phyloP scores from a whole-genome alignment of 2,797 vertebrate species.

The Sebastes goodei region DNA sequence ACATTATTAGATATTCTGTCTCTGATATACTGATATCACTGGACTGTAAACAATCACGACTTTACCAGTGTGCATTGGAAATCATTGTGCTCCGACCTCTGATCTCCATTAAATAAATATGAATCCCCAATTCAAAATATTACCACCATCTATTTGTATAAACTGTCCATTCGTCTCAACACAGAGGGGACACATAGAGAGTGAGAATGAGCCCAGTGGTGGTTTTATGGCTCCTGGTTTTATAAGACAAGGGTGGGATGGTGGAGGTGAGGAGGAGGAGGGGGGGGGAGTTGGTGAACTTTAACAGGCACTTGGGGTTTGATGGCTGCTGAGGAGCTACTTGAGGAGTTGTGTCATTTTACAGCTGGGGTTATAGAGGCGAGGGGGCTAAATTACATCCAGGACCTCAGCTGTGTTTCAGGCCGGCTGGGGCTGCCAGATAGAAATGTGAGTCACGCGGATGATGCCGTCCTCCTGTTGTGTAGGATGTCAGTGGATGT shows the following conservation, averaged over 20 bases:
- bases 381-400: constrained; percentile 37
- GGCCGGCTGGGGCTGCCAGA: constrained; percentile 9
- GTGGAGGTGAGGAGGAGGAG: constrained; percentile 22
- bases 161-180: constrained; percentile 28
- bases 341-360: constrained; percentile 72
- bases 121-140: constrained; percentile 32
- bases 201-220: constrained; percentile 37
- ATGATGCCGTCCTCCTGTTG: constrained; percentile 64
- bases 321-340: constrained; percentile 67
- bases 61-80: not conserved
- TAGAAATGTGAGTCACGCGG: constrained; percentile 49
- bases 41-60: not conserved
- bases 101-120: constrained; percentile 28
- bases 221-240: constrained; percentile 67
- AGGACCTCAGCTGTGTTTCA: constrained; percentile 53
- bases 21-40: not conserved
- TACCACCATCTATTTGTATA: constrained; percentile 30
- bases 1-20: not conserved
- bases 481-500: constrained; percentile 46
- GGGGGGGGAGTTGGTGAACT: constrained; percentile 44
- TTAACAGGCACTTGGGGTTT: constrained; percentile 69
- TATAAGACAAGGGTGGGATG: constrained; percentile 54
- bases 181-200: constrained; percentile 41
- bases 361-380: constrained; percentile 52
- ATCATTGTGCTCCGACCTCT: constrained; percentile 26